These are phyloP conservation scores for Shinisaurus crocodilurus DNA, from an alignment of 2,113 vertebrate species.

Conservation along the genomic window DNA sequence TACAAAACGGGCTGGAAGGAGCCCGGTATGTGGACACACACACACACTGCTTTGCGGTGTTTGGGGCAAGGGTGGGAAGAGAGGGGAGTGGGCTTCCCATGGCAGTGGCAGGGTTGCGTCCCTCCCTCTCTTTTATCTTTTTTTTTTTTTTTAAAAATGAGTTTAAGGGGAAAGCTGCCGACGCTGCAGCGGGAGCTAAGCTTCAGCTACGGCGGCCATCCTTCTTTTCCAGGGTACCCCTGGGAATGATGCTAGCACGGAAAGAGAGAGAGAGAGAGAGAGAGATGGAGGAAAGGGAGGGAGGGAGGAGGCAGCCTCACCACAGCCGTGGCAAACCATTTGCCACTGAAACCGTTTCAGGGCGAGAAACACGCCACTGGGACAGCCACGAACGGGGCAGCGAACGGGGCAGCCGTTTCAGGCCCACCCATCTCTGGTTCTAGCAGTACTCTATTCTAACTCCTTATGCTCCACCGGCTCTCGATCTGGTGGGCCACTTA, in stretches of 20 bases:
- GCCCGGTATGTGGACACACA: neutral
- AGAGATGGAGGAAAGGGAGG: neutral
- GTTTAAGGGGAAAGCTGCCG: neutral
- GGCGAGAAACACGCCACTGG: neutral
- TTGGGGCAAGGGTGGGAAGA: neutral
- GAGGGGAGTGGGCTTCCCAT: too few species aligned
- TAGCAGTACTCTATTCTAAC: neutral
- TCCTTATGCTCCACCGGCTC: too few species aligned
- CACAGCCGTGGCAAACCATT: neutral
- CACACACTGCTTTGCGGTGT: neutral
- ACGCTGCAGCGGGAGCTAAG: neutral
- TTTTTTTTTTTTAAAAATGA: neutral
- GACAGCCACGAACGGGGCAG: neutral
- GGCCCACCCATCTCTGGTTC: neutral
- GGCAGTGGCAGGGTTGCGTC: neutral
- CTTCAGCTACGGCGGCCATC: neutral
- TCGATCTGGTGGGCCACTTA: too few species aligned
- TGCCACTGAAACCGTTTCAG: neutral
- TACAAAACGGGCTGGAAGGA: neutral
- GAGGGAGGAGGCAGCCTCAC: neutral
- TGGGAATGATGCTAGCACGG: neutral
- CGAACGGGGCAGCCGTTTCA: neutral
- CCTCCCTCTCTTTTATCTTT: neutral
- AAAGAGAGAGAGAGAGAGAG: neutral
- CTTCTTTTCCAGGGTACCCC: neutral